Evolutionary conservation across 23 tunicate genomes (phyloP), one percentile per base, ranked within the genome.

Genomic region (Diplosoma virens): DNA sequence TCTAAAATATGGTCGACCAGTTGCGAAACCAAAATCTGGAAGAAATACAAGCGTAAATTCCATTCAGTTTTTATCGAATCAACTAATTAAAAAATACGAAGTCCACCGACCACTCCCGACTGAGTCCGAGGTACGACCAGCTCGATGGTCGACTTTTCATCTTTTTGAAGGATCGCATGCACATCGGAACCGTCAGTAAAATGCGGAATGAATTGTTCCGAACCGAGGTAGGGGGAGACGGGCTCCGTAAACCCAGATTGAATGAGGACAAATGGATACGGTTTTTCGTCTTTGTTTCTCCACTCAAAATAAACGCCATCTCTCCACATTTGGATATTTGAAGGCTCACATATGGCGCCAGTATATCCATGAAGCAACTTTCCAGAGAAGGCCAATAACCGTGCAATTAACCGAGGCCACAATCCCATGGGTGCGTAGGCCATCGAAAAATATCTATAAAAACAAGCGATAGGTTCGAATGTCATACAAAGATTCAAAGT

Each of bases 321-420:
- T 45, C 61, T 41, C 93, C 93, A 73, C 4, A 64, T 73, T 20
- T 47, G 63, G 47, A 66, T 22, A 7, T 23, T 32, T 30, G 33
- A 28, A 28, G 73, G 80, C 30, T 32, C 33, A 34, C 3, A 9
- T 2, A 33, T 2, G 16, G 7, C 33, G 2, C 36, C 17, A 59
- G 23, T 59, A 28, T 17, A 68, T 3, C 61, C 61, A 24, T 6
- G 71, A 14, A 76, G 25, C 9, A 76, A 21, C 25, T 31, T 34
- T 31, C 45, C 54, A 2, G 63, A 53, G 54, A 80, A 79, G 5
- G 85, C 29, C 11, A 79, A 54, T 9, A 86, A 31, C 21, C 93
- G 23, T 6, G 80, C 93, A 50, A 66, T 58, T 22, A 86, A 37
- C 4, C 83, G 80, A n/a, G 84, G 79, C 93, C 93, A 86, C 41